Evolutionary conservation across 2,888 invertebrate species (phyloP).

Genomic region (Escarpia spicata): DNA sequence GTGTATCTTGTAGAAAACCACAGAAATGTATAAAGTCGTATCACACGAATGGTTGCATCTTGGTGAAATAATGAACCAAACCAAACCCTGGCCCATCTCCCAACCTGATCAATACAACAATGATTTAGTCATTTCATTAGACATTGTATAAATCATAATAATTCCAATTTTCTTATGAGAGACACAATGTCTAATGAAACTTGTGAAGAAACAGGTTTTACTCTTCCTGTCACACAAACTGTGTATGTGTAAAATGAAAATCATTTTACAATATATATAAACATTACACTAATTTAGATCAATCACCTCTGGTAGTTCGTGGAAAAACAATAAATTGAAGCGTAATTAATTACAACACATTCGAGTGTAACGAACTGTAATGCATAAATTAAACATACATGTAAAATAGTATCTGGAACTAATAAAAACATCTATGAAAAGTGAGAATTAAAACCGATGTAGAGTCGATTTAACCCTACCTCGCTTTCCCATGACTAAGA

Average conservation of each 20-base stretch:
- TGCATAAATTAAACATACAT: background rate
- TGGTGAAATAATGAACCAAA: background rate
- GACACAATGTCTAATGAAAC: too few relatives aligned
- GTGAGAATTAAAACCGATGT: background rate
- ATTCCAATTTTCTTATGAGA: too few relatives aligned
- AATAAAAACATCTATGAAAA: background rate
- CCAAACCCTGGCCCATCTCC: background rate
- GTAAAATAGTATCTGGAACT: conserved; percentile 1
- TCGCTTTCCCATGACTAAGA: background rate
- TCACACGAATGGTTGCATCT: background rate
- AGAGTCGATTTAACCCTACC: background rate
- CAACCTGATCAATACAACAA: background rate
- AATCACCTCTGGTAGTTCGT: background rate
- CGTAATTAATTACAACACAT: background rate
- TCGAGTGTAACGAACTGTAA: background rate
- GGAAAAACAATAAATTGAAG: background rate
- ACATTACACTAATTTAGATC: background rate
- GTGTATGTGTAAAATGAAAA: too few relatives aligned
- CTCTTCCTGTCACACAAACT: background rate
- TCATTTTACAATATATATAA: too few relatives aligned
- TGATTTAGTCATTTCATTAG: background rate
- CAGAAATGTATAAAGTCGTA: background rate
- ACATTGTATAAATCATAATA: too few relatives aligned
- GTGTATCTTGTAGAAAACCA: background rate
- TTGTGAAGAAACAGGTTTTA: background rate